Conservation (phyloP, 2,113 vertebrate genomes). For the Mustelus asterias region DNA sequence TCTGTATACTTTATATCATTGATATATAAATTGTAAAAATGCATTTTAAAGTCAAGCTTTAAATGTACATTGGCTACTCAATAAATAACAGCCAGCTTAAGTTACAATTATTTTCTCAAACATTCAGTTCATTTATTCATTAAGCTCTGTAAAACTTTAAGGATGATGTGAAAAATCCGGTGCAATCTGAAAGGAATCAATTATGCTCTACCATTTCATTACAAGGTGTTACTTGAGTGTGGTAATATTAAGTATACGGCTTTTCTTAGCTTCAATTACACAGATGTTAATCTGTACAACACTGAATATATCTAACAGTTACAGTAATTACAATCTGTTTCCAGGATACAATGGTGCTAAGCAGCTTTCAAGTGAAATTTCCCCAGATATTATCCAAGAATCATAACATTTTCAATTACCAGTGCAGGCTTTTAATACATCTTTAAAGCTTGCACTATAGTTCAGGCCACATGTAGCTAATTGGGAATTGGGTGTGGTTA, state of each 20-base stretch:
- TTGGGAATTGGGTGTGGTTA: neutral
- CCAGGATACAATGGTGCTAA: neutral
- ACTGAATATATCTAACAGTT: neutral
- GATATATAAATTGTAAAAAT: neutral
- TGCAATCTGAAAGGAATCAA: slow-evolving; percentile 17
- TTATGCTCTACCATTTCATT: slow-evolving; percentile 1
- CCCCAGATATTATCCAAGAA: neutral
- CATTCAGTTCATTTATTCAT: neutral
- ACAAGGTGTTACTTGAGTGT: neutral
- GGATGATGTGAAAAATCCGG: neutral
- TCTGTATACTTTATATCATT: neutral
- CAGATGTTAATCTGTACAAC: slow-evolving; percentile 23
- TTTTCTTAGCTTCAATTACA: neutral
- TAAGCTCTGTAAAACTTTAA: neutral
- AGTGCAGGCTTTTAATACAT: neutral
- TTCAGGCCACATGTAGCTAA: neutral
- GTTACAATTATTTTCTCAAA: neutral
- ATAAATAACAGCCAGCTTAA: neutral
- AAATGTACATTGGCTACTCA: neutral
- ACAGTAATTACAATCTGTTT: neutral
- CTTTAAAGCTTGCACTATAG: neutral
- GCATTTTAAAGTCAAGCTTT: neutral
- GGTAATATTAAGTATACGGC: neutral
- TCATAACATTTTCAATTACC: neutral
- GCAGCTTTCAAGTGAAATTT: neutral